Evolutionary conservation across 2,113 vertebrate genomes (phyloP), one percentile per base, ranked within the genome.

Genomic region (Marcusenius ussheri): DNA sequence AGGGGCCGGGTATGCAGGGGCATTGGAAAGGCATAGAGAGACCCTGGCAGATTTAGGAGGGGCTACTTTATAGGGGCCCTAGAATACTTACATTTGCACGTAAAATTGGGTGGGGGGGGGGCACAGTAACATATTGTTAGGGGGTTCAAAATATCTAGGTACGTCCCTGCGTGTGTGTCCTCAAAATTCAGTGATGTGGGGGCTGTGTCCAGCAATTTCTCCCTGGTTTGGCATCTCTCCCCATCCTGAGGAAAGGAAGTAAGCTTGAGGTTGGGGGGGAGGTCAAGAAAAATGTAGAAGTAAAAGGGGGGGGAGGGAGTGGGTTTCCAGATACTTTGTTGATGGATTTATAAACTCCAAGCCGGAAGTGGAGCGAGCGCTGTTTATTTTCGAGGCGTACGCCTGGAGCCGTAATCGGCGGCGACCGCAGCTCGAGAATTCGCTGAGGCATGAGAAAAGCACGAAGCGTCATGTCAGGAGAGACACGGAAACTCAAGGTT

Each of bases 331-430:
- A 95, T 94, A 92, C 90, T 91, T 93, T 66, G 90, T 88, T 94
- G 94, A 95, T 92, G 89, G 93, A 95, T 95, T 95, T 94, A 94
- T 88, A 94, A 92, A 94, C 91, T 93, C 87, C 85, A 89, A 90
- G 77, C 62, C 74, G 80, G 80, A 91, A 88, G 42, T 2, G 90
- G 58, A 87, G 39, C 62, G 90, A 53, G 56, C 35, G 62, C 42
- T 89, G 90, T 93, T 92, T 93, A 91, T 92, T 93, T 94, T 90
- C 93, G 91, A 91, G 92, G 90, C 45, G 87, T 70, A 90, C 77
- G 91, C 90, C 90, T 80, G 88, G 90, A 88, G 84, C 84, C 83
- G 66, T 35, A 49, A 31, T 74, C 80, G 13, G 86, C 89, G 66
- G 84, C 49, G 35, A 89, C 89, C 39, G 21, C 51, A 66, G 27